Base-by-base conservation (phyloP, 1,140 invertebrate genomes). In the Catajapyx aquilonaris region DNA sequence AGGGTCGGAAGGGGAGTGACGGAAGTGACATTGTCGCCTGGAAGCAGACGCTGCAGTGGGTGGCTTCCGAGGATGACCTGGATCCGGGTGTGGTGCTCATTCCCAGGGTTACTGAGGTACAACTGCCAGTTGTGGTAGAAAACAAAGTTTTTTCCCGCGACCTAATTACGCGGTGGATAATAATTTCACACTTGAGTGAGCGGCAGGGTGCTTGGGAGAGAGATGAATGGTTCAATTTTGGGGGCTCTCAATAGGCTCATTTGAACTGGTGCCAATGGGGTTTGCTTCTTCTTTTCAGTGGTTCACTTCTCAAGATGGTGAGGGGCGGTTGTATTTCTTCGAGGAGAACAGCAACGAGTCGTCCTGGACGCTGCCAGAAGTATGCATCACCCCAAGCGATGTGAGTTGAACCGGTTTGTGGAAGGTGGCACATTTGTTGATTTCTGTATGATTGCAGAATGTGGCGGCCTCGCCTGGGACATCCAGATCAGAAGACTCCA, bases 321-420 rank as follows among this genome's bases (percentile, higher is more conserved):
- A 65, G 48, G 68, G 68, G n/a, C 59, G 64, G 35, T 58, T 68
- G 20, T 72, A 71, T 51, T 71, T 62, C 46, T 71, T 66, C 47
- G 64, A 69, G 48, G 65, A 71, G 49, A 65, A 69, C 41, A 64
- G 64, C 37, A 59, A 59, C 43, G 64, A 68, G 42, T 69, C 66
- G 5, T 62, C 62, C 10, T 72, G 68, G 69, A 59, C 59, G 28
- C 55, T 72, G 13, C 69, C 69, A 7, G 48, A 59, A 21, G 46
- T 52, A 31, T 16, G 41, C n/a, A n/a, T 19, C 31, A 39, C 22
- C 31, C 30, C 22, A 42, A 41, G 11, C 33, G 39, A 30, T 41
- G 15, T 11, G 15, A 34, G 16, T 34, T 34, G 13, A 5, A 7
- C 17, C 2, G 11, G 13, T 11, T 11, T 13, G 10, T 5, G 25